Evolutionary conservation across 64 coral and sea anemone genomes (phyloP), one percentile per base, ranked within the genome.

Genomic region (Montipora sp.): DNA sequence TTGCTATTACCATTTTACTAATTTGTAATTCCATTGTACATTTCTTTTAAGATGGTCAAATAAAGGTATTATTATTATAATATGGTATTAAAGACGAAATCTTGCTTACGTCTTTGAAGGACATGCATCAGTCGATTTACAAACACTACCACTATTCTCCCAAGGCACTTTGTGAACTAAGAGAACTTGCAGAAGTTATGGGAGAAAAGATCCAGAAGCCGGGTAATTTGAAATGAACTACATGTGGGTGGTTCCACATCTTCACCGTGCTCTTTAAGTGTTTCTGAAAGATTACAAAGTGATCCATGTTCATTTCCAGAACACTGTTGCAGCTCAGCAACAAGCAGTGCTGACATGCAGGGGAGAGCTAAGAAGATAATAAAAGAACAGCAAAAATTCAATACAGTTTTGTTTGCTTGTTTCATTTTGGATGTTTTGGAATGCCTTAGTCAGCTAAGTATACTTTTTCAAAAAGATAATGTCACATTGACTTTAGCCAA

Each of bases 251-350:
- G 71, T 88, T 5, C 84, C 84, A 87, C 84, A 87, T 76, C 24
- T 88, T 3, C 49, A 88, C 20, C 21, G 87, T 55, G 87, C 66
- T 48, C 83, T 87, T 15, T 14, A 87, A 44, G 22, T 87, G 3
- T 87, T 87, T 49, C 27, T 87, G 5, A 88, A 89, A 22, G 87
- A 88, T 21, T 89, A 24, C 87, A 89, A 77, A 89, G 20, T 59
- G 3, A 89, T 89, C 67, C 61, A 85, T 63, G 20, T 2, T 48
- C 82, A 69, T 71, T 85, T 85, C 43, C 27, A 48, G 16, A 85
- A 85, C 19, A 85, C 82, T 85, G 67, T 85, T 85, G 82, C 23
- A 70, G 63, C 67, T 36, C 36, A 24, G 82, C 58, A 44, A 85
- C 60, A 24, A 69, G 82, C 27, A 71, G 61, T 43, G 15, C 16